These are phyloP conservation scores for Pogonus chalceus DNA, from an alignment of 1,140 invertebrate genomes.

Conservation along the genomic window DNA sequence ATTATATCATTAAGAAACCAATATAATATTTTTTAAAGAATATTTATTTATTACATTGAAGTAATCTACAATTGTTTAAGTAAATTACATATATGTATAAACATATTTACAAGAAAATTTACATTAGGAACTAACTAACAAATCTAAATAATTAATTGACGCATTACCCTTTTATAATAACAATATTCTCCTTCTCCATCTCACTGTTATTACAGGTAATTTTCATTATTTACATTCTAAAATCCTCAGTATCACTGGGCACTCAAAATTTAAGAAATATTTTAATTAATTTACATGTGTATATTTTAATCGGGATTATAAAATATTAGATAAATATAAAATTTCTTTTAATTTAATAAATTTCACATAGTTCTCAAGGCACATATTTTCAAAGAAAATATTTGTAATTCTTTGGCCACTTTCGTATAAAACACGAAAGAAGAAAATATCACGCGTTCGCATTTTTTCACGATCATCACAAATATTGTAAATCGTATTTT, in stretches of 20 bases:
- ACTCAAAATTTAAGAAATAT: too few relatives aligned
- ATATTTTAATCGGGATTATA: too few relatives aligned
- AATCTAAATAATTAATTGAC: neutral
- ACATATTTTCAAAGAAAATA: neutral
- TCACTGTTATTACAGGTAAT: too few relatives aligned
- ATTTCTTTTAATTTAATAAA: too few relatives aligned
- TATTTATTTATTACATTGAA: too few relatives aligned
- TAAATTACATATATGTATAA: neutral
- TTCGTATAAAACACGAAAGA: neutral
- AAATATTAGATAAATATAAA: too few relatives aligned
- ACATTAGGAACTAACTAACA: neutral
- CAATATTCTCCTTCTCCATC: neutral
- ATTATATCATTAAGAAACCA: too few relatives aligned
- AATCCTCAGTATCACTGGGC: too few relatives aligned
- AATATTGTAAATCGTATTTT: neutral
- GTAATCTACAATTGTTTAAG: neutral
- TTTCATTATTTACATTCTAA: too few relatives aligned
- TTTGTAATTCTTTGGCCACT: neutral
- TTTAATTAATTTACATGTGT: too few relatives aligned
- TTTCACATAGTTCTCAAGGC: neutral
- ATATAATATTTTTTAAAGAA: too few relatives aligned
- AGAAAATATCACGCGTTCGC: neutral
- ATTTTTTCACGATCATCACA: too few relatives aligned
- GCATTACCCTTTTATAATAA: neutral
- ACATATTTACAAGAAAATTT: neutral